Percentiles rank a stretch among this genome's conserved stretches.
phyloP scores from a whole-genome alignment of 2,888 invertebrate species.

The Nemurella pictetii region DNA sequence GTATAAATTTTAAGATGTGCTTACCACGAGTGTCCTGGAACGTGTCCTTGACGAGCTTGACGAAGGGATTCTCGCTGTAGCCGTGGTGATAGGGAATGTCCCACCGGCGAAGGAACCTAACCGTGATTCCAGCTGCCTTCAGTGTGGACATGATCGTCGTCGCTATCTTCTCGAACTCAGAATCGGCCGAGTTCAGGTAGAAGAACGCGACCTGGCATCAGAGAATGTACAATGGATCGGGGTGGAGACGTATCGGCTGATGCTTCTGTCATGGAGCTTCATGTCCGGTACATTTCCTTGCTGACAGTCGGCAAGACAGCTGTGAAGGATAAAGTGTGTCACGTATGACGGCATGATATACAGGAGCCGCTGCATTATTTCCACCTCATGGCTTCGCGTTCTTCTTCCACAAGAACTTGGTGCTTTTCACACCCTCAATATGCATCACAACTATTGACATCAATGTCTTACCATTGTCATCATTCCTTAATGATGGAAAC shows the following conservation, averaged over 20 bases:
- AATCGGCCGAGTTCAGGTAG: conserved; percentile 73
- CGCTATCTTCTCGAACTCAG: conserved; percentile 76
- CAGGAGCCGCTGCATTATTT: too few relatives aligned
- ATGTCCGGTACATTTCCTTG: background rate
- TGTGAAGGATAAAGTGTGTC: too few relatives aligned
- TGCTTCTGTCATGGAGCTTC: background rate
- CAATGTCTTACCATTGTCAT: too few relatives aligned
- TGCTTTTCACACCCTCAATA: too few relatives aligned
- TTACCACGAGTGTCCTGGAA: conserved; percentile 86
- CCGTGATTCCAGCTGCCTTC: conserved; percentile 68
- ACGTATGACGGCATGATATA: too few relatives aligned
- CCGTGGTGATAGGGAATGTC: conserved; percentile 77
- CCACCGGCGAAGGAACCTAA: conserved; percentile 68
- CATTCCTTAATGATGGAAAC: too few relatives aligned
- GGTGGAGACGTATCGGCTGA: background rate
- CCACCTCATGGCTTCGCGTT: too few relatives aligned
- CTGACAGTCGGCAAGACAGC: too few relatives aligned
- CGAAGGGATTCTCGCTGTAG: conserved; percentile 83
- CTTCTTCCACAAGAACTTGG: too few relatives aligned
- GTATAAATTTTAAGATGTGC: conserved; percentile 48
- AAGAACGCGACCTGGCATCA: conserved; percentile 73
- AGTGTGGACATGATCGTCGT: conserved; percentile 75
- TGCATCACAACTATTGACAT: too few relatives aligned
- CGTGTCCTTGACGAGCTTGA: conserved; percentile 78
- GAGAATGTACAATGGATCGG: background rate